Evolutionary conservation across 2,113 vertebrate genomes (phyloP).

Genomic region (Lonchura striata): DNA sequence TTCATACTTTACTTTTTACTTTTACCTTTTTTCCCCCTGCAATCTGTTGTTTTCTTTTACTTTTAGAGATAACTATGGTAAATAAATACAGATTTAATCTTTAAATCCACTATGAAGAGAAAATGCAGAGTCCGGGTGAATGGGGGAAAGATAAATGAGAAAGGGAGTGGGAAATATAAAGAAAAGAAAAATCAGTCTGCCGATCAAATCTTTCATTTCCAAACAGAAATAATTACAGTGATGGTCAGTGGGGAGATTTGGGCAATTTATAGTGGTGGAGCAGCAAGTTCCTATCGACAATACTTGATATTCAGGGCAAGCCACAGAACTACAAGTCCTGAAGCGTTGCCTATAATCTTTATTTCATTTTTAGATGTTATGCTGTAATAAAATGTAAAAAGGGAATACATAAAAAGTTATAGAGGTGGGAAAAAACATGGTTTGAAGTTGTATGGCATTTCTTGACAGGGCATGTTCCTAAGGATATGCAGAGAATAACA

Average conservation of each 20-base stretch:
- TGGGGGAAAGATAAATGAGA: slow-evolving; percentile 47
- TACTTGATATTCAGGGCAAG: slow-evolving; percentile 78
- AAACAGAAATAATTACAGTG: slow-evolving; percentile 76
- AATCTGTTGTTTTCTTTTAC: slow-evolving; percentile 39
- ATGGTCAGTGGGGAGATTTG: slow-evolving; percentile 73
- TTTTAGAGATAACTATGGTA: slow-evolving; percentile 58
- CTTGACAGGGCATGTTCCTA: slow-evolving; percentile 76
- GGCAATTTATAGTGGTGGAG: slow-evolving; percentile 66
- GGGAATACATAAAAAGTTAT: slow-evolving; percentile 80
- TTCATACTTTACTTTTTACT: not conserved
- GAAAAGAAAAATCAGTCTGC: slow-evolving; percentile 51
- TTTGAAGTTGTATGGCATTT: slow-evolving; percentile 77
- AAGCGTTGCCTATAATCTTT: slow-evolving; percentile 80
- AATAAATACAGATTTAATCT: slow-evolving; percentile 77
- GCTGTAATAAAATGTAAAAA: slow-evolving; percentile 81
- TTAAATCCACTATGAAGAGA: slow-evolving; percentile 48
- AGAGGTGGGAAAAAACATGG: slow-evolving; percentile 74
- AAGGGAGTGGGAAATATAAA: slow-evolving; percentile 33
- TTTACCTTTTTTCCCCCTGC: accelerated
- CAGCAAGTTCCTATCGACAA: slow-evolving; percentile 65
- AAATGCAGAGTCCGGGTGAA: slow-evolving; percentile 49
- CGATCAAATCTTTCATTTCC: slow-evolving; percentile 73
- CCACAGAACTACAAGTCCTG: slow-evolving; percentile 68
- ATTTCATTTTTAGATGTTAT: slow-evolving; percentile 82
- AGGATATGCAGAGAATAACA: slow-evolving; percentile 79